Conservation (phyloP, 2,888 invertebrate species). For the Brachynemurus nebulosus region DNA sequence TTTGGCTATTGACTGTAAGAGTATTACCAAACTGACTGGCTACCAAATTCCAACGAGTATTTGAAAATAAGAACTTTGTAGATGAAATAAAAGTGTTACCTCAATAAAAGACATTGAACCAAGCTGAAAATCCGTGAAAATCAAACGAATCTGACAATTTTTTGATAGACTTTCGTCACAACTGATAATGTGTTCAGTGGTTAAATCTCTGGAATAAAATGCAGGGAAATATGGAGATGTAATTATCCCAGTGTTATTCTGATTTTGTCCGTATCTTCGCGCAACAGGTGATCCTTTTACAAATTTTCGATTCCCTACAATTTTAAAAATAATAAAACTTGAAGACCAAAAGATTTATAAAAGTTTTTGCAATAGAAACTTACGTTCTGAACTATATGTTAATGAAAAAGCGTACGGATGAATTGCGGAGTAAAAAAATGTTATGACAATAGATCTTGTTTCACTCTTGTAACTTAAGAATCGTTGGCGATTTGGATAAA, state of each 20-base stretch:
- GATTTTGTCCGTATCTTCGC: constrained; percentile 25
- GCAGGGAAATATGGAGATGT: constrained; percentile 55
- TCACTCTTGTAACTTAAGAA: constrained; percentile 38
- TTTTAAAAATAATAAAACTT: constrained; percentile 4
- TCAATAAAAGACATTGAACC: constrained; percentile 50
- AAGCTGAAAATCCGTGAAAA: constrained; percentile 55
- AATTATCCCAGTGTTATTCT: constrained; percentile 36
- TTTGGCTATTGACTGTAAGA: too few species aligned
- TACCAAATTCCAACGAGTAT: too few species aligned
- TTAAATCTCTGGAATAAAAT: constrained; percentile 49
- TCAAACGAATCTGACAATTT: constrained; percentile 43
- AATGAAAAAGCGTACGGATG: constrained; percentile 47
- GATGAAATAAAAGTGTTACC: too few species aligned
- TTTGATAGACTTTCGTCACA: constrained; percentile 34
- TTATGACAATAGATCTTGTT: constrained; percentile 43
- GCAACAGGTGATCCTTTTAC: constrained; percentile 35
- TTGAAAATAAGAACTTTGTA: too few species aligned
- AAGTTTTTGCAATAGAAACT: constrained; percentile 21
- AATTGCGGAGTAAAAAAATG: constrained; percentile 41
- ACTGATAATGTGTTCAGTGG: constrained; percentile 47
- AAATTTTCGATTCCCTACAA: constrained; percentile 41
- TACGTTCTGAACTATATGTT: constrained; percentile 49
- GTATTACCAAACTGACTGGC: too few species aligned
- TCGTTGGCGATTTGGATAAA: constrained; percentile 21
- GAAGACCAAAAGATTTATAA: neutral